These are phyloP conservation scores for Ondatra zibethicus DNA, from an alignment of 2,113 vertebrate species.

Conservation along the genomic window DNA sequence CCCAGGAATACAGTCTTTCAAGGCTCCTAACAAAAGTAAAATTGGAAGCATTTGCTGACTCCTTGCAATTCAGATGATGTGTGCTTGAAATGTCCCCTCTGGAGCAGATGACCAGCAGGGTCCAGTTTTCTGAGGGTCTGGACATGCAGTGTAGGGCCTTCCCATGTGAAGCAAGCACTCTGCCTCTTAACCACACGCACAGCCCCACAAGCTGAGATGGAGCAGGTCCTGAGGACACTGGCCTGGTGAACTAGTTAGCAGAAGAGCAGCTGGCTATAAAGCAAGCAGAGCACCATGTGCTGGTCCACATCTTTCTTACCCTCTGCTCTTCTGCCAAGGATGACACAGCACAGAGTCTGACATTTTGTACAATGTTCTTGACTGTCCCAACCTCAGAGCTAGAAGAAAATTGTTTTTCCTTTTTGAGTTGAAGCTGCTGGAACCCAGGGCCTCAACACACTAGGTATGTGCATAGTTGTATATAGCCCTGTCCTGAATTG, in stretches of 20 bases:
- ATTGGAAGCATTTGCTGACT: background rate
- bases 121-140: background rate
- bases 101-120: background rate
- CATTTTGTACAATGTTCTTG: background rate
- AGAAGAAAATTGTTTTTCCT: background rate
- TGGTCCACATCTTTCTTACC: background rate
- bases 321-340: background rate
- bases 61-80: background rate
- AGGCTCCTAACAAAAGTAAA: background rate
- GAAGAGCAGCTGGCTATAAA: background rate
- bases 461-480: background rate
- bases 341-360: background rate
- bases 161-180: background rate
- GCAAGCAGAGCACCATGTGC: background rate
- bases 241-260: background rate
- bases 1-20: background rate
- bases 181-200: background rate
- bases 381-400: constrained; percentile 12
- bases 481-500: background rate
- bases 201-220: background rate
- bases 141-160: background rate
- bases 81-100: background rate
- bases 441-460: background rate
- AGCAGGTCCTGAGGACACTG: no score
- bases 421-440: background rate